Conservation (phyloP, 2,797 vertebrate species). For the Forpus xanthops region DNA sequence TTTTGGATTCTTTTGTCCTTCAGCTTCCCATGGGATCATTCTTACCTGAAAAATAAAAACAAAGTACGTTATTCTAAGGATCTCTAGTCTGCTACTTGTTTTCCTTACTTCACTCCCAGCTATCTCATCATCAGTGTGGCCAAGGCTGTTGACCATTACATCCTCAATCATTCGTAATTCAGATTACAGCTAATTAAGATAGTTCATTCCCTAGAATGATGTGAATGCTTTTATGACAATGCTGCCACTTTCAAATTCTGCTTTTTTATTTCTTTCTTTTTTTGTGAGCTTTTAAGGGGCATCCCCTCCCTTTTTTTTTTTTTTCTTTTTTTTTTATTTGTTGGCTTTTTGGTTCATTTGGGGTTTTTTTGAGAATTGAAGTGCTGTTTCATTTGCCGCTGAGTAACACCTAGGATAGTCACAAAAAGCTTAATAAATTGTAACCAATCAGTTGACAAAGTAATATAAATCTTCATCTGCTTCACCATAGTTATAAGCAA, state of each 20-base stretch:
- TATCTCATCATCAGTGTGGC: neutral
- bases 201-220: neutral
- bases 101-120: neutral
- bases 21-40: neutral
- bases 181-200: neutral
- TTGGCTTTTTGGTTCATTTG: neutral
- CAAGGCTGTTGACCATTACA: neutral
- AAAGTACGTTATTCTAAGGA: neutral
- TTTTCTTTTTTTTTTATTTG: neutral
- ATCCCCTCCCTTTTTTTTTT: neutral
- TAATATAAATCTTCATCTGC: neutral
- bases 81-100: neutral
- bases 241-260: neutral
- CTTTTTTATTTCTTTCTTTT: neutral
- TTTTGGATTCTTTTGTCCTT: neutral
- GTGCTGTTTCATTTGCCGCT: neutral
- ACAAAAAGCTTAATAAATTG: neutral
- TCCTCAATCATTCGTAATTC: neutral
- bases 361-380: neutral
- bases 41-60: neutral
- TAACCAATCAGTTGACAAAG: neutral
- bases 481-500: neutral
- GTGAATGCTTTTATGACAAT: neutral
- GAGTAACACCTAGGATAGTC: neutral
- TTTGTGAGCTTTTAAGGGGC: neutral